Evolutionary conservation across 2,888 invertebrate species (phyloP).

Genomic region (Ichneumoninae sp.): DNA sequence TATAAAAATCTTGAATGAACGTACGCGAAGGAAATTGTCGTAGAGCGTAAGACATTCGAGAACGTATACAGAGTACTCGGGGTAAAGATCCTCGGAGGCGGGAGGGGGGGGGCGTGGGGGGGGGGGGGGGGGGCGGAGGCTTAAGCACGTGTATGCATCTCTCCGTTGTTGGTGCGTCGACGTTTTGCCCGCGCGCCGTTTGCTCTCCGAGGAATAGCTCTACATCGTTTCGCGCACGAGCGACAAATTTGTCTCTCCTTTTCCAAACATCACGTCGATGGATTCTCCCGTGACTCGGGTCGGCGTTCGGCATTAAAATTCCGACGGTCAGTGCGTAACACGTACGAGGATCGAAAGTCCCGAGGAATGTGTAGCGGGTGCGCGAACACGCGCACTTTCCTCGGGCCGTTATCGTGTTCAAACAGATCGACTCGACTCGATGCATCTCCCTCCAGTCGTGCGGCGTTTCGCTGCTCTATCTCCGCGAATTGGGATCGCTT

Average conservation of each 20-base stretch:
- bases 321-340: not conserved
- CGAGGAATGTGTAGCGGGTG: slow-evolving; percentile 49
- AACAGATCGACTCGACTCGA: slow-evolving; percentile 57
- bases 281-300: not conserved
- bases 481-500: slow-evolving; percentile 42
- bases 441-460: slow-evolving; percentile 17
- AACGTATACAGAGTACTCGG: slow-evolving; percentile 15
- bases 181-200: slow-evolving; percentile 44
- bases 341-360: slow-evolving; percentile 15
- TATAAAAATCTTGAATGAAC: slow-evolving; percentile 6
- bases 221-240: slow-evolving; percentile 37
- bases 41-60: not conserved
- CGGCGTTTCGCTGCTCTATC: not conserved
- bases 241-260: not conserved
- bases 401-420: slow-evolving; percentile 54
- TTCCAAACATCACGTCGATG: not conserved
- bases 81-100: slow-evolving; percentile 48
- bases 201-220: slow-evolving; percentile 48
- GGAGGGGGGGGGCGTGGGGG: slow-evolving; percentile 19
- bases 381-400: slow-evolving; percentile 9
- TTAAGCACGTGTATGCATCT: slow-evolving; percentile 54
- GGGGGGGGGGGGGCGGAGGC: slow-evolving; percentile 1
- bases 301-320: not conserved
- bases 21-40: not conserved
- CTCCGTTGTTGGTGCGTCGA: slow-evolving; percentile 48